These are phyloP conservation scores for Brassicogethes aeneus DNA, from an alignment of 2,888 invertebrate genomes.

Conservation along the genomic window DNA sequence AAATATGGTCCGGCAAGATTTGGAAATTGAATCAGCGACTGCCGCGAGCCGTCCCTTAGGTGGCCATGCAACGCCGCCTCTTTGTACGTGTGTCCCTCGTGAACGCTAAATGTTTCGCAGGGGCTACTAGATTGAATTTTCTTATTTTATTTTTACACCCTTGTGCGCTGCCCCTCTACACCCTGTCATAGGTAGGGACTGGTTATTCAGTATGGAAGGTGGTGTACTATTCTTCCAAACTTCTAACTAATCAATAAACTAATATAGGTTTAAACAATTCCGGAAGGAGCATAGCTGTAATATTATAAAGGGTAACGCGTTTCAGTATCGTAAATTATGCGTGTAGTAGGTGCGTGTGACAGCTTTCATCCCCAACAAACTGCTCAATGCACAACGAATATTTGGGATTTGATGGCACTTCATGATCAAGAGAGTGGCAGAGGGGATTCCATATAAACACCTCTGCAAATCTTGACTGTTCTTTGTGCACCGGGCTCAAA, in stretches of 20 bases:
- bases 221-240: background rate
- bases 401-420: no score
- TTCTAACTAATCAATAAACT: background rate
- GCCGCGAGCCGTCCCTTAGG: no score
- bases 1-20: no score
- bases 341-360: background rate
- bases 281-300: background rate
- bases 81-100: constrained; percentile 1
- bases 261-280: background rate
- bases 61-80: no score
- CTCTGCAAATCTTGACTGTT: no score
- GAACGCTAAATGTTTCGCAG: constrained; percentile 31
- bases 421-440: no score
- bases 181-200: constrained; percentile 21
- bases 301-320: background rate
- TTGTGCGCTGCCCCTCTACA: constrained; percentile 22
- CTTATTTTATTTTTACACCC: constrained; percentile 42
- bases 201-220: constrained; percentile 16
- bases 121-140: constrained; percentile 42
- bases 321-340: background rate
- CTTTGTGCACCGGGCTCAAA: no score
- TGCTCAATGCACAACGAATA: constrained; percentile 3
- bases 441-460: no score
- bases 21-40: background rate
- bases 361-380: no score